Conservation (phyloP, 2,888 invertebrate genomes). For the Eledone cirrhosa region DNA sequence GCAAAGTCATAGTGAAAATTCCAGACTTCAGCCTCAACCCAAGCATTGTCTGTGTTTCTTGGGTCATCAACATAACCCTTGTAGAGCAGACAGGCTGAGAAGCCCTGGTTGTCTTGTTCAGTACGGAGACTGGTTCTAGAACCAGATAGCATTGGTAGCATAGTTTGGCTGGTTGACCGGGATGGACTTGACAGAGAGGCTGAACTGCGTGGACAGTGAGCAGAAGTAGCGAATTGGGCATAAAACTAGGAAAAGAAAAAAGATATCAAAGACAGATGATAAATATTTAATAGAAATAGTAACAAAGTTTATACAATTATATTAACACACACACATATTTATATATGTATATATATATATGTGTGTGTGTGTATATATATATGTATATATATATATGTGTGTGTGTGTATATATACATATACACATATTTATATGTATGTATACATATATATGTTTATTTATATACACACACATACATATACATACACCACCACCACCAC, state of each 20-base stretch:
- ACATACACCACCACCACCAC: no score
- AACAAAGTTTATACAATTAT: no score
- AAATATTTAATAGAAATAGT: no score
- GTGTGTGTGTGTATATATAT: no score
- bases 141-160: constrained; percentile 33
- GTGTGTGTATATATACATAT: no score
- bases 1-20: constrained; percentile 59
- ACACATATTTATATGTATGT: no score
- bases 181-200: constrained; percentile 28
- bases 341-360: no score
- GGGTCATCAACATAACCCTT: constrained; percentile 65
- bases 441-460: no score
- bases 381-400: no score
- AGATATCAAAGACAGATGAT: no score
- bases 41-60: constrained; percentile 62
- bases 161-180: constrained; percentile 27
- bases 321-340: no score
- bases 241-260: constrained; percentile 43
- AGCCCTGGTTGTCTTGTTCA: constrained; percentile 43
- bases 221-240: constrained; percentile 44
- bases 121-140: constrained; percentile 40
- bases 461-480: no score
- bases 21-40: constrained; percentile 62
- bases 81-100: constrained; percentile 54
- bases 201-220: constrained; percentile 29